Evolutionary conservation across 92 coral and sea anemone genomes (phyloP), one percentile per base, ranked within the genome.

Genomic region (Meandrina meandrites): DNA sequence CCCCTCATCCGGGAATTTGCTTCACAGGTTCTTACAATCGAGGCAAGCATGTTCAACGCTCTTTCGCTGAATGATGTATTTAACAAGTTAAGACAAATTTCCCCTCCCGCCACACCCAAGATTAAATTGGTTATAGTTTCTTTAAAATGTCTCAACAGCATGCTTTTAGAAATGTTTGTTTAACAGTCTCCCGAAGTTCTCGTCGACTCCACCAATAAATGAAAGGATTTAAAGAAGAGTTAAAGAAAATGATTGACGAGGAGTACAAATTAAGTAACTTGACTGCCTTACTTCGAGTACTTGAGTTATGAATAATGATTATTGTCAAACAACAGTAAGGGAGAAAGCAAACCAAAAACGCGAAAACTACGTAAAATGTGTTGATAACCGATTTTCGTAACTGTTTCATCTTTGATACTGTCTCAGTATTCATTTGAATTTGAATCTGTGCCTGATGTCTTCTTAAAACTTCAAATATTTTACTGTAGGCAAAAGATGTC

Each of bases 181-280:
- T 73, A 73, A 73, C 30, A 5, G 45, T 37, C 14, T 73, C 78
- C 14, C 78, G 78, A 19, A 73, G 30, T 34, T 73, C 78, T 18
- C 48, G 50, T 9, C 78, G 48, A 40, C 78, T 50, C 78, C 78
- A 73, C 28, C 48, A 73, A 40, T 73, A 73, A 36, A 73, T 73
- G 51, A 73, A 8, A 73, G 78, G 78, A 34, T 73, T 73, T 73
- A 73, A 73, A 73, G 78, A 73, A 19, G 51, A 73, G 30, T 73
- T 73, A 36, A 73, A 37, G 36, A 73, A 73, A 73, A 73, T 37
- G 48, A 73, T 73, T 1, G 78, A 73, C 0, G 51, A 34, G 50
- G 78, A 19, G 24, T 35, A 10, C 48, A 73, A 73, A 21, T 73
- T 73, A 35, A 73, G 50, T 34, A 73, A 73, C 78, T 36, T 73